These are phyloP conservation scores for Caenorhabditis parvicauda DNA, from an alignment of 2,888 invertebrate species.

Conservation along the genomic window DNA sequence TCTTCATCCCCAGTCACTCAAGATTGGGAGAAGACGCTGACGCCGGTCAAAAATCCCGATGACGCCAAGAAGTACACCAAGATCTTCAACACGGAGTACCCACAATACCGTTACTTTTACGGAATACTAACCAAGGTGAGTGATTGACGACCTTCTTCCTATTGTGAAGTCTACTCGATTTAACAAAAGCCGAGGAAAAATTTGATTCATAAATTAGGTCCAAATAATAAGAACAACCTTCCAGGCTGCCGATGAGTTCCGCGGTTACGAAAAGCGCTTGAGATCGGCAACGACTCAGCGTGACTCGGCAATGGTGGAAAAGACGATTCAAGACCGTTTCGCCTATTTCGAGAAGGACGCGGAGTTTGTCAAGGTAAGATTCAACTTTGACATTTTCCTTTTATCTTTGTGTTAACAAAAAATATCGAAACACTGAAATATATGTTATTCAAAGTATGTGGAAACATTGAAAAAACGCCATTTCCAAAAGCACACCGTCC, in stretches of 20 bases:
- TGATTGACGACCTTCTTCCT: not conserved
- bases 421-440: not conserved
- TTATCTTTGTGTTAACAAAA: constrained; percentile 1
- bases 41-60: constrained; percentile 20
- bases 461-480: constrained; percentile 7
- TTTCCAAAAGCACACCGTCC: constrained; percentile 13
- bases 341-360: constrained; percentile 34
- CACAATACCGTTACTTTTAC: constrained; percentile 42
- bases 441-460: not conserved
- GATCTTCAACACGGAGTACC: constrained; percentile 46
- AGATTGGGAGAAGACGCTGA: constrained; percentile 43
- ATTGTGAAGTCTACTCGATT: no score
- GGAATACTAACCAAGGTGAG: constrained; percentile 21
- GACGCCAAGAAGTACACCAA: constrained; percentile 36
- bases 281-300: constrained; percentile 6
- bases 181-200: no score
- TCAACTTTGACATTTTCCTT: not conserved
- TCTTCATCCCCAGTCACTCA: constrained; percentile 40
- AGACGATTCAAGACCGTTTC: constrained; percentile 13
- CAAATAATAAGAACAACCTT: not conserved
- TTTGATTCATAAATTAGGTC: not conserved
- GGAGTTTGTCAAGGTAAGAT: constrained; percentile 31
- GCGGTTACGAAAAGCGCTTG: constrained; percentile 14
- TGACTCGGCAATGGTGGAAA: constrained; percentile 12
- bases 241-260: constrained; percentile 29